Evolutionary conservation across 2,797 vertebrate genomes (phyloP), one percentile per base, ranked within the genome.

Genomic region (Graptemys geographica): DNA sequence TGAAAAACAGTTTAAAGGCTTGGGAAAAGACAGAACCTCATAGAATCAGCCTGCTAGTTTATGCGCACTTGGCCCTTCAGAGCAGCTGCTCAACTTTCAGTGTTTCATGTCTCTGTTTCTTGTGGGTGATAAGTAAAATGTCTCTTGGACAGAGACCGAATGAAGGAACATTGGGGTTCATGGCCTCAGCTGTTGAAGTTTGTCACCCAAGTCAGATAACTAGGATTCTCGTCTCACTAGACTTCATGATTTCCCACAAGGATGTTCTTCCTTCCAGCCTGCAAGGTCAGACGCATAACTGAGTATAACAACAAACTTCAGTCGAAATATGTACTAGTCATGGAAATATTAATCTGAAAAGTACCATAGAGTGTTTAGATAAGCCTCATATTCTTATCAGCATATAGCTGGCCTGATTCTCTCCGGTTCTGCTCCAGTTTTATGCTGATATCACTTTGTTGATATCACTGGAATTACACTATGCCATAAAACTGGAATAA

Each of bases 171-270:
- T 91, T 3, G 76, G 86, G 96, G 96, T 96, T 97, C 84, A 15
- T 51, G 81, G 78, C 81, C 83, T 98, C 31, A 79, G 96, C 97
- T 98, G 93, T 96, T 97, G 80, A 96, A 97, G 84, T 97, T 97
- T 97, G 94, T 97, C 95, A 97, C 84, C 92, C 81, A 92, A 93
- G 92, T 95, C 93, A 95, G 91, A 94, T 96, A 96, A 94, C 88
- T 97, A 78, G 81, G 51, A 93, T 96, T 97, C 93, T 96, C 89
- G 90, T 93, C 83, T 92, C 74, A 65, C 47, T 81, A 81, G 92
- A 83, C 78, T 89, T 91, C 87, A 90, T 79, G 83, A 85, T 95
- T 98, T 98, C 96, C 91, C 91, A 95, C 8, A 86, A 93, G 79
- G 62, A 65, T 90, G 79, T 94, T 96, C 88, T 96, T 96, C 90